A percentile compares a stretch with the other conserved stretches of the same genome.
Conservation (phyloP, 2,113 vertebrate species). For the Ahaetulla prasina region DNA sequence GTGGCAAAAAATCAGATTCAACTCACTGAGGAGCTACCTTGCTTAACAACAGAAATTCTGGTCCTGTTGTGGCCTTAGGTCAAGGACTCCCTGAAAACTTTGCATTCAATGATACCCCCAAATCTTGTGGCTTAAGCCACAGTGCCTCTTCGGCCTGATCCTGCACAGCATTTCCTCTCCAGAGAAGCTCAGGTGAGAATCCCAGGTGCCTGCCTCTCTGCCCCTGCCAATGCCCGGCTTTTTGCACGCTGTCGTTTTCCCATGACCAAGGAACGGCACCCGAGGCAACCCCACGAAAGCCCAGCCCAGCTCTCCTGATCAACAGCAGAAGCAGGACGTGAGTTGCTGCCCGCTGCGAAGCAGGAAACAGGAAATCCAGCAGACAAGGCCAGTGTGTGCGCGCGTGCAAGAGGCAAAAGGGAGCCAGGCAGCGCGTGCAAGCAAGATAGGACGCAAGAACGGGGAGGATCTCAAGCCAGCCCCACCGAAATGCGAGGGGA, state of each 20-base stretch:
- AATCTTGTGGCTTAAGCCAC: neutral
- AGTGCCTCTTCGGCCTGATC: neutral
- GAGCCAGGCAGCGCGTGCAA: neutral
- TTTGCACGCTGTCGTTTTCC: neutral
- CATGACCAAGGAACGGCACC: neutral
- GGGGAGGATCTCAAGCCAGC: neutral
- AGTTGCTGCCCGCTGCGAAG: neutral
- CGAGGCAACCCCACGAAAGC: neutral
- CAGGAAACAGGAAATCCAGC: slow-evolving; percentile 25
- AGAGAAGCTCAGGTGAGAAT: neutral
- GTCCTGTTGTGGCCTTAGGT: neutral
- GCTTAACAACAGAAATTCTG: neutral
- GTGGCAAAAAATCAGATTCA: no score
- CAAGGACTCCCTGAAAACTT: neutral
- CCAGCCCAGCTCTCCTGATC: neutral
- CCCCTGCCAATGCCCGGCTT: neutral
- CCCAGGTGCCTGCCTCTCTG: neutral
- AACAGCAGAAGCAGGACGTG: neutral
- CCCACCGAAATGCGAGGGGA: neutral
- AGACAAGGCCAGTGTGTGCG: neutral
- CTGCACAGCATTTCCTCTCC: neutral
- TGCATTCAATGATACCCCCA: neutral
- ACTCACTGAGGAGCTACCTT: no score
- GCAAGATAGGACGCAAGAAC: no score
- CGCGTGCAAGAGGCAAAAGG: no score